phyloP scores from a whole-genome alignment of 1,140 invertebrate genomes.

The Penaeus japonicus region DNA sequence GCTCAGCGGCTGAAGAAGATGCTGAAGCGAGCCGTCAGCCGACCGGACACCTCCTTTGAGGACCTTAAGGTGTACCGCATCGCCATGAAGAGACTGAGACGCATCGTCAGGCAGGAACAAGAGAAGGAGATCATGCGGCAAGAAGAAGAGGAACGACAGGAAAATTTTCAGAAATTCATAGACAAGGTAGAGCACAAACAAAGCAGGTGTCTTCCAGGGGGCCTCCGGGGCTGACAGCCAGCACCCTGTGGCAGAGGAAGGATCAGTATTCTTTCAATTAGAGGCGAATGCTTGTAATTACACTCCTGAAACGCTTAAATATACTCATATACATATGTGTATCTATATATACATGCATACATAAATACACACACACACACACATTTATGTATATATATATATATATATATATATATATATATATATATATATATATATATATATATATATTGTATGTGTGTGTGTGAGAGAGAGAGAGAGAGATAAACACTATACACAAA shows the following conservation, averaged over 20 bases:
- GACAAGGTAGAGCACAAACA: constrained; percentile 45
- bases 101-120: constrained; percentile 53
- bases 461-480: background rate
- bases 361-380: background rate
- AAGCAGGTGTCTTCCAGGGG: background rate
- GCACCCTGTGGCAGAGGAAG: no score
- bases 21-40: constrained; percentile 52
- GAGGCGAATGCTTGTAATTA: background rate
- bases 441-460: background rate
- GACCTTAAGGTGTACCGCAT: constrained; percentile 55
- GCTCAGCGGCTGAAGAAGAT: constrained; percentile 58
- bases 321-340: background rate
- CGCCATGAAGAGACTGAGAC: constrained; percentile 52
- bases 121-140: constrained; percentile 50
- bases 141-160: constrained; percentile 45
- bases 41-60: constrained; percentile 57
- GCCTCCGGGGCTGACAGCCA: no score
- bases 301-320: background rate
- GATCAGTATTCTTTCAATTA: background rate
- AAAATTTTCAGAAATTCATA: constrained; percentile 46
- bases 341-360: background rate
- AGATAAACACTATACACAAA: no score
- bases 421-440: no score
- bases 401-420: background rate
- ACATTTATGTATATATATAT: background rate